These are phyloP conservation scores for Aselliscus stoliczkanus DNA, from an alignment of 2,797 vertebrate species.

Conservation along the genomic window DNA sequence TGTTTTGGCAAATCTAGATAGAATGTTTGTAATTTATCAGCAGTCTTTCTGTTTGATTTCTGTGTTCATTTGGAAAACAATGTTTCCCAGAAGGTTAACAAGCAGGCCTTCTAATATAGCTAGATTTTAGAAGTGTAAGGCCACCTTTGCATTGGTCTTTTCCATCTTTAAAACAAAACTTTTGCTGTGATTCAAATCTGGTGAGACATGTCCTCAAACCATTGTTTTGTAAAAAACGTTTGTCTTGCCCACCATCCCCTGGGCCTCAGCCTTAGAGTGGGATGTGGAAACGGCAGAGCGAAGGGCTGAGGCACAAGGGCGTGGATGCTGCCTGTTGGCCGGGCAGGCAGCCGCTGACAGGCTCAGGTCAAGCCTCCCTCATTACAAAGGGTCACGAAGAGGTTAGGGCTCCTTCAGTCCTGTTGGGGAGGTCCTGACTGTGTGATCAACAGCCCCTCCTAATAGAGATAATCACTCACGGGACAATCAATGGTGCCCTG, in stretches of 20 bases:
- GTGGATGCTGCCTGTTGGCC: neutral
- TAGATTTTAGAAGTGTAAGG: neutral
- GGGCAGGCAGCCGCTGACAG: neutral
- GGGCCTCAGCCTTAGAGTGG: neutral
- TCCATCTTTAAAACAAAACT: neutral
- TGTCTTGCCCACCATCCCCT: accelerated
- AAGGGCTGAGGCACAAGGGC: neutral
- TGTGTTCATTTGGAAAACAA: neutral
- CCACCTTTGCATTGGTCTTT: neutral
- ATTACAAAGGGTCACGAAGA: conserved; percentile 56
- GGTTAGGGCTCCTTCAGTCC: conserved; percentile 34
- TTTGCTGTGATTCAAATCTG: neutral
- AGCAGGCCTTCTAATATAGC: neutral
- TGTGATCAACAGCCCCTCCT: neutral
- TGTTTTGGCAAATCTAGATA: neutral
- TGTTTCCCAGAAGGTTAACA: neutral
- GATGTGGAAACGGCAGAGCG: neutral
- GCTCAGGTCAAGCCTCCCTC: neutral
- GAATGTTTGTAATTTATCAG: neutral
- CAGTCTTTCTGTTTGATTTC: neutral
- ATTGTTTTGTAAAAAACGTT: neutral
- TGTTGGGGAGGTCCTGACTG: neutral
- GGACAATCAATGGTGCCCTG: neutral
- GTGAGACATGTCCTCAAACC: neutral
- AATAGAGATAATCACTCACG: conserved; percentile 66